A percentile compares a stretch with the other conserved stretches of the same genome.
Conservation (phyloP, 2,113 vertebrate genomes). For the Xiphophorus couchianus region DNA sequence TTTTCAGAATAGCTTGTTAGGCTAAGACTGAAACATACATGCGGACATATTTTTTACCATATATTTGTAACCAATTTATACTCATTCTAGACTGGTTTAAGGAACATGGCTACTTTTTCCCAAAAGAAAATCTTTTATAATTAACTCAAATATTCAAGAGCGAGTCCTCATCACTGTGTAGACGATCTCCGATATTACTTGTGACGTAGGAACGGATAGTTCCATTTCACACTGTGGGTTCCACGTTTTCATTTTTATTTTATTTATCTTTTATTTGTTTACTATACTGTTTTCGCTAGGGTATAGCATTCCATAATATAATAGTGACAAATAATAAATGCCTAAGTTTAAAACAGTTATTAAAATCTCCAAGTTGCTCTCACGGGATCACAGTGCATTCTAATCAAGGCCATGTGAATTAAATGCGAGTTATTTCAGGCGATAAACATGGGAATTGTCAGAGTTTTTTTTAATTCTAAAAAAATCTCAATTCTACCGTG, state of each 20-base stretch:
- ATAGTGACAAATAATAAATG: not conserved
- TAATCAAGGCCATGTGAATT: not conserved
- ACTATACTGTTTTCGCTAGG: not conserved
- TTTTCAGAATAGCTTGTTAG: too few relatives aligned
- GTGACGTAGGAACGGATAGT: not conserved
- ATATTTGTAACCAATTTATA: too few relatives aligned
- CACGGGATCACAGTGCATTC: not conserved
- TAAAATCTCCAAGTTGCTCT: not conserved
- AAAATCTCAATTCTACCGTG: not conserved
- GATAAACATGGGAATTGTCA: not conserved
- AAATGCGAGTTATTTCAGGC: not conserved
- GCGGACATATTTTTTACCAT: too few relatives aligned
- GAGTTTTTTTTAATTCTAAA: not conserved
- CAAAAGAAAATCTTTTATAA: not conserved
- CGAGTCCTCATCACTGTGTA: conserved; percentile 1
- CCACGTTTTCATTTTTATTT: not conserved
- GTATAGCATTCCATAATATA: not conserved
- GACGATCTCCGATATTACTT: conserved; percentile 50
- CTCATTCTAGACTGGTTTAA: too few relatives aligned
- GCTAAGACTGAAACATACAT: too few relatives aligned
- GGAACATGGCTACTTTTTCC: not conserved
- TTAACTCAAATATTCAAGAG: not conserved
- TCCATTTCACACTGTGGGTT: not conserved
- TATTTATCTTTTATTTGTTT: not conserved
- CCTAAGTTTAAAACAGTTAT: not conserved